Conservation (phyloP, 2,888 invertebrate genomes). For the Hymenopus coronatus region DNA sequence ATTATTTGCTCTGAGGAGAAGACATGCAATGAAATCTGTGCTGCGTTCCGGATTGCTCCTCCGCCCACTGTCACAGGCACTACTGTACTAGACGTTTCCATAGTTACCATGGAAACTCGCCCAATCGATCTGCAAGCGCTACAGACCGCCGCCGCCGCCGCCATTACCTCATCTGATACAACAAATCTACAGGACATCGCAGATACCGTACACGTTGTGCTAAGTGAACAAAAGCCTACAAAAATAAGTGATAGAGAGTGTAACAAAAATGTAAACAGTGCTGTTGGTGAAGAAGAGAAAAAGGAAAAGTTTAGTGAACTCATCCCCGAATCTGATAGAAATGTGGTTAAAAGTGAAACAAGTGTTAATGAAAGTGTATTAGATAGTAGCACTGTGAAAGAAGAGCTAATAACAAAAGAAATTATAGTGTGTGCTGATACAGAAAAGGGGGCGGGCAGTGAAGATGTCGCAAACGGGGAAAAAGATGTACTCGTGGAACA, state of each 20-base stretch:
- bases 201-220: not conserved
- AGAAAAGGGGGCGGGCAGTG: not conserved
- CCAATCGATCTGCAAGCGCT: not conserved
- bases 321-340: not conserved
- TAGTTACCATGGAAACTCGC: slow-evolving; percentile 1
- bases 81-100: not conserved
- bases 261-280: not conserved
- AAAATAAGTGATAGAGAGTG: not conserved
- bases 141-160: not conserved
- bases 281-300: not conserved
- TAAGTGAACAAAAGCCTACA: not conserved
- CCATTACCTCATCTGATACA: not conserved
- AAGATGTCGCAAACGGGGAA: not conserved
- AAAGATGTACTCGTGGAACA: not conserved
- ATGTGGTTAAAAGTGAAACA: not conserved
- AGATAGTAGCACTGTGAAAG: not conserved
- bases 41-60: not conserved
- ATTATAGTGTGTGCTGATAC: not conserved
- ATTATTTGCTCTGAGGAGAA: not conserved
- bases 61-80: not conserved
- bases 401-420: not conserved
- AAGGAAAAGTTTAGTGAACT: not conserved
- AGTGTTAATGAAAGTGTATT: not conserved
- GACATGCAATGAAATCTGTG: not conserved
- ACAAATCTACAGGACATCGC: not conserved